phyloP scores from a whole-genome alignment of 1,140 invertebrate genomes.

The Coptotermes formosanus region DNA sequence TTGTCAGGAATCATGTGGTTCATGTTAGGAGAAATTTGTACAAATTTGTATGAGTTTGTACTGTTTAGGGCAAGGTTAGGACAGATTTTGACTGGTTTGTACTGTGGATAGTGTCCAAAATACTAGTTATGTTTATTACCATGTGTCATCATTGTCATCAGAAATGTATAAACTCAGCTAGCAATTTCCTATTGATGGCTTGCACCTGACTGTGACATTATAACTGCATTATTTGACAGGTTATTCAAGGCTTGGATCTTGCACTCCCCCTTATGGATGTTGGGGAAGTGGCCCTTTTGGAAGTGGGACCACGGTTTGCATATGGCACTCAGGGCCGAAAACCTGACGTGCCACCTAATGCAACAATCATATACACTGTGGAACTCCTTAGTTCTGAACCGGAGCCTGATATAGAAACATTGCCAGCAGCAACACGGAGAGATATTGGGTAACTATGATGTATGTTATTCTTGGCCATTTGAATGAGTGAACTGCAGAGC shows the following conservation, averaged over 20 bases:
- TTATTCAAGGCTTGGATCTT: conserved; percentile 80
- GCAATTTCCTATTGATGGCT: too few relatives aligned
- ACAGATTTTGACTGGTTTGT: too few relatives aligned
- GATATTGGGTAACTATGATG: conserved; percentile 59
- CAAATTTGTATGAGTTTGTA: too few relatives aligned
- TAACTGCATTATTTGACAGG: conserved; percentile 49
- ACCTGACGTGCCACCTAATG: conserved; percentile 63
- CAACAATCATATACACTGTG: conserved; percentile 61
- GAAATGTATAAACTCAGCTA: background rate
- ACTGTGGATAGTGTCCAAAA: too few relatives aligned
- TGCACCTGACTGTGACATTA: too few relatives aligned
- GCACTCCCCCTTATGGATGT: conserved; percentile 79
- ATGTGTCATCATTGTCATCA: background rate
- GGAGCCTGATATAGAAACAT: conserved; percentile 61
- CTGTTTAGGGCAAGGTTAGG: too few relatives aligned
- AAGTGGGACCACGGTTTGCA: conserved; percentile 70
- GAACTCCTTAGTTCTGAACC: conserved; percentile 65
- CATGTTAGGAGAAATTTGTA: too few relatives aligned
- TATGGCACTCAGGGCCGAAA: conserved; percentile 67
- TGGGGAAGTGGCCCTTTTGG: conserved; percentile 69
- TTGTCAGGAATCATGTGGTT: too few relatives aligned
- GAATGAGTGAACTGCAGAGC: too few relatives aligned
- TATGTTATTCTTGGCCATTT: too few relatives aligned
- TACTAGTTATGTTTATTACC: too few relatives aligned
- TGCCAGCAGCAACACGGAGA: conserved; percentile 58